These are phyloP conservation scores for Lypha dubia DNA, from an alignment of 2,888 invertebrate species.

Conservation along the genomic window DNA sequence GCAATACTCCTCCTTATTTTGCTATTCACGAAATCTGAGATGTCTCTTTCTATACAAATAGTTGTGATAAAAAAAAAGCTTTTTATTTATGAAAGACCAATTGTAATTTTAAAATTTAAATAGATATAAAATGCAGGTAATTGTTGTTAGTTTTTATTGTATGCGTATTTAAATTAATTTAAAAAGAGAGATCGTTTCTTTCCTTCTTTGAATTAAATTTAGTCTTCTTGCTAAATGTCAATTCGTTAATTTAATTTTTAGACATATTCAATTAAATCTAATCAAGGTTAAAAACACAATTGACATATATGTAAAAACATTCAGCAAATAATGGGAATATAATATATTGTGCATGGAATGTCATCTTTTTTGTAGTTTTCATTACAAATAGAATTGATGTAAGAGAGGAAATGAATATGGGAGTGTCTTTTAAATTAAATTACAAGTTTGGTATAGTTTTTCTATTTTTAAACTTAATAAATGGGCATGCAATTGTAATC, in stretches of 20 bases:
- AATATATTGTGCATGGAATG: conserved; percentile 20
- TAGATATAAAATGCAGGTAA: conserved; percentile 49
- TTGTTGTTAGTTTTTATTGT: conserved; percentile 53
- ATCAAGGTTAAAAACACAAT: conserved; percentile 65
- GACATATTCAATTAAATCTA: conserved; percentile 68
- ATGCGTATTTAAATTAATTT: conserved; percentile 56
- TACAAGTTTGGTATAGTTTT: conserved; percentile 1
- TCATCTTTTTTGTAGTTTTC: background rate
- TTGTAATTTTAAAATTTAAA: conserved; percentile 39
- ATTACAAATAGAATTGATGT: conserved; percentile 21
- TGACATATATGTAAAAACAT: conserved; percentile 53
- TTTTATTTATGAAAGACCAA: conserved; percentile 31
- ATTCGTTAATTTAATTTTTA: conserved; percentile 68
- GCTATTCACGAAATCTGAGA: conserved; percentile 44
- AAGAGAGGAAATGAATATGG: conserved; percentile 47
- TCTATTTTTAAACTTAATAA: background rate
- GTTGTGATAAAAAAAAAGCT: background rate
- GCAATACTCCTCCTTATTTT: conserved; percentile 28
- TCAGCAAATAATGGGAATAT: conserved; percentile 41
- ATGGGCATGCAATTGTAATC: background rate
- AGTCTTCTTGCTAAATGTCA: conserved; percentile 57
- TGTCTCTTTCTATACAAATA: background rate
- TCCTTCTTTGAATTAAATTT: conserved; percentile 38
- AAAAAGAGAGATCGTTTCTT: conserved; percentile 17
- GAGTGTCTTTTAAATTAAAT: conserved; percentile 16